Evolutionary conservation across 1,140 invertebrate species (phyloP), one percentile per base, ranked within the genome.

Genomic region (Harpegnathos saltator): DNA sequence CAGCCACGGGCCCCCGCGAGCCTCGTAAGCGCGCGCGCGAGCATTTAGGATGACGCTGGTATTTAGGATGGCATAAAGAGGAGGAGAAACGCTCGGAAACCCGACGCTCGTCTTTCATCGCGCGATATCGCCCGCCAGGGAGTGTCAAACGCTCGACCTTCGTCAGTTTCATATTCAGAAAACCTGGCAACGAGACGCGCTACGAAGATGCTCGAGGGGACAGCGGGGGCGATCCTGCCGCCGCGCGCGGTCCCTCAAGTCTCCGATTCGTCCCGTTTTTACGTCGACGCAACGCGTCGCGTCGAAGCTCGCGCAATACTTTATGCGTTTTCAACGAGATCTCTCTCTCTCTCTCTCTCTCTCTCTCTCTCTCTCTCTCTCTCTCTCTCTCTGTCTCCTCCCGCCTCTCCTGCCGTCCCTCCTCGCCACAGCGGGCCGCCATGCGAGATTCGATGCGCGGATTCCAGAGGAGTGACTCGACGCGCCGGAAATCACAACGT

Each of bases 381-480:
- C n/a, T n/a, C n/a, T n/a, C n/a, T n/a, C n/a, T n/a, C n/a, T n/a
- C n/a, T n/a, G n/a, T n/a, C n/a, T n/a, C n/a, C n/a, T n/a, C n/a
- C n/a, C n/a, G n/a, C n/a, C n/a, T n/a, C n/a, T n/a, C n/a, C n/a
- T n/a, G n/a, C n/a, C n/a, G n/a, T n/a, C n/a, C n/a, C n/a, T n/a
- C n/a, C n/a, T n/a, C n/a, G n/a, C n/a, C n/a, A n/a, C n/a, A n/a
- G n/a, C n/a, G n/a, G n/a, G n/a, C n/a, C n/a, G n/a, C n/a, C n/a
- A n/a, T n/a, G 29, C 29, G 63, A 80, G 75, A 71, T 61, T 54
- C 17, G 63, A 29, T 78, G 75, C 75, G 59, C 19, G 63, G 29
- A 78, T 78, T 78, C 75, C 75, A 80, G 52, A 80, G 50, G 52
- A 29, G 22, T 80, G 75, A 80, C 69, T 80, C 75, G 69, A 80